phyloP scores from a whole-genome alignment of 2,888 invertebrate species.

The Oasisia sp. region DNA sequence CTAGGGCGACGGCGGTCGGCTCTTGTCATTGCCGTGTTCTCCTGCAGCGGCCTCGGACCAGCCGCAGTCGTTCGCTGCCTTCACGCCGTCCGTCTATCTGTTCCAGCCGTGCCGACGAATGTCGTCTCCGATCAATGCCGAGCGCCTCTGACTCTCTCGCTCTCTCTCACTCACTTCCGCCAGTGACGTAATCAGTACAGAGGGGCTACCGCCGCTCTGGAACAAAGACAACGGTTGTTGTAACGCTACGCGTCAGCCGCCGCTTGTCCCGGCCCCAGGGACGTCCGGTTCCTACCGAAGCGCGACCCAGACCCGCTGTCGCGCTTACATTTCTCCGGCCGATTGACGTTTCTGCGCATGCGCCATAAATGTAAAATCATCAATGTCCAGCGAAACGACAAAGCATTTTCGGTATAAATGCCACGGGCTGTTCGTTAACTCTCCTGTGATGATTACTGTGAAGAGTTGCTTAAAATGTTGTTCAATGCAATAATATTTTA shows the following conservation, averaged over 20 bases:
- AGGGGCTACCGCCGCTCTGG: background rate
- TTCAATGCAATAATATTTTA: no score
- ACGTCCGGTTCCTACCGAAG: background rate
- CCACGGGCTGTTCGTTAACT: no score
- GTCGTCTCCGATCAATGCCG: background rate
- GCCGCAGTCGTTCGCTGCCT: background rate
- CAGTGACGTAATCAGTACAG: background rate
- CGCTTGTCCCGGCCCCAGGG: background rate
- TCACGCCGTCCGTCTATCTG: background rate
- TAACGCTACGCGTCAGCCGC: background rate
- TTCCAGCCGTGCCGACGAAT: background rate
- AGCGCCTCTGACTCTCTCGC: background rate
- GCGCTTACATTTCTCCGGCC: no score
- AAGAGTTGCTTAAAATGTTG: no score
- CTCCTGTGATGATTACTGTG: no score
- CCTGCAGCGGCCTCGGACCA: background rate
- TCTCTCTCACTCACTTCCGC: background rate
- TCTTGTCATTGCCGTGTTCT: conserved; percentile 11
- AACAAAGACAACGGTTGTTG: background rate
- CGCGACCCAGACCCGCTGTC: background rate
- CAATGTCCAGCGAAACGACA: no score
- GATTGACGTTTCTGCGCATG: no score
- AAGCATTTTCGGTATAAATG: no score
- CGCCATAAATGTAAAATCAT: no score
- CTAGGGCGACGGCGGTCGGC: background rate